phyloP scores from a whole-genome alignment of 2,797 vertebrate genomes.

The Phalanger gymnotis region DNA sequence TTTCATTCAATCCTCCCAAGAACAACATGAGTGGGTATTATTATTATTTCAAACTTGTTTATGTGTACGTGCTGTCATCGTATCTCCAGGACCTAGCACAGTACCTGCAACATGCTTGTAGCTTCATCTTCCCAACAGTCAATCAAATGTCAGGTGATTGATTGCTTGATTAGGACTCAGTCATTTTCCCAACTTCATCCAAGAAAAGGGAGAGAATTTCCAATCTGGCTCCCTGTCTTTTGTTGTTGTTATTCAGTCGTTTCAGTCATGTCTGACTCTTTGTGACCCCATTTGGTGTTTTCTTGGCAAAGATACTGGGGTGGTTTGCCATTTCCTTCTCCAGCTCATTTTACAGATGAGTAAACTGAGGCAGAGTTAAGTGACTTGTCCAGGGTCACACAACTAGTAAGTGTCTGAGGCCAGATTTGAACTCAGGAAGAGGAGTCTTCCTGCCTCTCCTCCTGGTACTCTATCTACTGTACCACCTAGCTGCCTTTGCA shows the following conservation, averaged over 20 bases:
- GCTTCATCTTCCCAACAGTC: neutral
- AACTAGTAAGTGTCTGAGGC: neutral
- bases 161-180: neutral
- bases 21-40: neutral
- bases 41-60: neutral
- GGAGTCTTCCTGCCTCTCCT: neutral
- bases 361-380: neutral
- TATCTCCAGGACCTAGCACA: neutral
- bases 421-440: neutral
- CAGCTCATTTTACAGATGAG: neutral
- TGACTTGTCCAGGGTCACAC: neutral
- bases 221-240: neutral
- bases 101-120: neutral
- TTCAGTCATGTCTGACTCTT: neutral
- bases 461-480: neutral
- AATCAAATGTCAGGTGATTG: neutral
- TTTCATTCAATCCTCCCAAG: neutral
- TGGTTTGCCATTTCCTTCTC: neutral
- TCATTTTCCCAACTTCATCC: neutral
- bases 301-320: neutral
- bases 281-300: neutral
- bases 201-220: neutral
- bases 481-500: neutral
- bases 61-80: neutral
- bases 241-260: neutral